A percentile compares a stretch with the other conserved stretches of the same genome.
Conservation (phyloP, 2,888 invertebrate genomes). For the Tanytarsus gracilentus region DNA sequence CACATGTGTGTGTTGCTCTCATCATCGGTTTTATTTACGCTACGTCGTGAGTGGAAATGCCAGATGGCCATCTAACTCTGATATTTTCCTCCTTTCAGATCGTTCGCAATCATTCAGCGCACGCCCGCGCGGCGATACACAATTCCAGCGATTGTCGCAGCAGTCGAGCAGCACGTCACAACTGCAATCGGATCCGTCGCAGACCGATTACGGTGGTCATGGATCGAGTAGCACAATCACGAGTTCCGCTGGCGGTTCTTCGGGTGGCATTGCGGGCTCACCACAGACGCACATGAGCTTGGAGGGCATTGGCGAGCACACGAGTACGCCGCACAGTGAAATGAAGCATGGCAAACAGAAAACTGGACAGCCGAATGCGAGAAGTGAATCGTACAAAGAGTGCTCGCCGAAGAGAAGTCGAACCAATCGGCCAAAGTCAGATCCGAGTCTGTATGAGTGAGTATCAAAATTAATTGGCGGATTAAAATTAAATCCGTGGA, state of each 20-base stretch:
- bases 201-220: slow-evolving; percentile 10
- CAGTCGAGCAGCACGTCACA: slow-evolving; percentile 22
- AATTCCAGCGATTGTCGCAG: slow-evolving; percentile 13
- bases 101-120: slow-evolving; percentile 26
- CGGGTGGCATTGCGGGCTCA: too few species aligned
- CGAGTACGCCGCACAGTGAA: background rate
- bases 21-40: background rate
- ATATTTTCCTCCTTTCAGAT: background rate
- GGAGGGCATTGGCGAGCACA: slow-evolving; percentile 8
- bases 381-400: slow-evolving; percentile 61
- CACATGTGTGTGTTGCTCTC: too few species aligned
- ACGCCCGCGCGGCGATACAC: slow-evolving; percentile 17
- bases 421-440: slow-evolving; percentile 63
- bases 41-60: background rate
- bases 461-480: background rate
- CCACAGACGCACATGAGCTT: background rate
- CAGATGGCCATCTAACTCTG: background rate
- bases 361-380: slow-evolving; percentile 22
- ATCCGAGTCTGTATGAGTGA: slow-evolving; percentile 53
- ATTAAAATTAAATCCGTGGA: too few species aligned
- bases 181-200: slow-evolving; percentile 7
- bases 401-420: slow-evolving; percentile 57
- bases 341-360: slow-evolving; percentile 18
- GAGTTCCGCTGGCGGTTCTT: too few species aligned
- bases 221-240: slow-evolving; percentile 20